phyloP scores from a whole-genome alignment of 2,888 invertebrate genomes.

The Agapetus fuscipes region DNA sequence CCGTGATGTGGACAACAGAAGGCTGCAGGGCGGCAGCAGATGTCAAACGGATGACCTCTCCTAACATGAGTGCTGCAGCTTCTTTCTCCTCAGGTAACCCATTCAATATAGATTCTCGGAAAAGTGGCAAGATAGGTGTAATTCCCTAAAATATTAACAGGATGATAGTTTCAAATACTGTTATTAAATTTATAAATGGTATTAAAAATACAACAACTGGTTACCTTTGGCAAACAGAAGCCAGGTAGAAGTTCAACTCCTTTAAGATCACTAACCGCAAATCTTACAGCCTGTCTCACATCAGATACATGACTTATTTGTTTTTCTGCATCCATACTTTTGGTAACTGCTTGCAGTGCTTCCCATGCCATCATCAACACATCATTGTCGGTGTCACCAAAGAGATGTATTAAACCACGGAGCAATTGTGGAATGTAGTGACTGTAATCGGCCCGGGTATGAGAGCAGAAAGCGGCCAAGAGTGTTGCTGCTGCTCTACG shows the following conservation, averaged over 20 bases:
- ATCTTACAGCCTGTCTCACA: slow-evolving; percentile 86
- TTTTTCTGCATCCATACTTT: slow-evolving; percentile 74
- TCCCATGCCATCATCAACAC: slow-evolving; percentile 85
- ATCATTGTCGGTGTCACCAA: slow-evolving; percentile 72
- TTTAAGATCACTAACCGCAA: slow-evolving; percentile 78
- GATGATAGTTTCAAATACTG: neutral
- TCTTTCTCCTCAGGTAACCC: slow-evolving; percentile 94
- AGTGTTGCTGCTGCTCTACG: slow-evolving; percentile 79
- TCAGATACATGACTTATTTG: slow-evolving; percentile 82
- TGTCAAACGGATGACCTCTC: slow-evolving; percentile 73
- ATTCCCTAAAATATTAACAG: slow-evolving; percentile 61
- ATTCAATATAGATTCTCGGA: slow-evolving; percentile 92
- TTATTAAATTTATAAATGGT: neutral
- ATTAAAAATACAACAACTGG: neutral
- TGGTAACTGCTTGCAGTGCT: slow-evolving; percentile 80
- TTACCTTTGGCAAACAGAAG: slow-evolving; percentile 81
- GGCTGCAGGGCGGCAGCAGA: slow-evolving; percentile 84
- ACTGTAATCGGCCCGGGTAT: slow-evolving; percentile 78
- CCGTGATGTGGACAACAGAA: slow-evolving; percentile 94
- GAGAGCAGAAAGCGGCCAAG: slow-evolving; percentile 81
- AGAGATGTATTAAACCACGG: slow-evolving; percentile 75
- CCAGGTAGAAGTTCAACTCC: slow-evolving; percentile 74
- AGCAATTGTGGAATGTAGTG: slow-evolving; percentile 83
- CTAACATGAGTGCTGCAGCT: slow-evolving; percentile 85
- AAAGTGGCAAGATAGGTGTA: slow-evolving; percentile 86